A percentile compares a stretch with the other conserved stretches of the same genome.
Conservation (phyloP, 1,140 invertebrate genomes). For the Dreissena rostriformis region DNA sequence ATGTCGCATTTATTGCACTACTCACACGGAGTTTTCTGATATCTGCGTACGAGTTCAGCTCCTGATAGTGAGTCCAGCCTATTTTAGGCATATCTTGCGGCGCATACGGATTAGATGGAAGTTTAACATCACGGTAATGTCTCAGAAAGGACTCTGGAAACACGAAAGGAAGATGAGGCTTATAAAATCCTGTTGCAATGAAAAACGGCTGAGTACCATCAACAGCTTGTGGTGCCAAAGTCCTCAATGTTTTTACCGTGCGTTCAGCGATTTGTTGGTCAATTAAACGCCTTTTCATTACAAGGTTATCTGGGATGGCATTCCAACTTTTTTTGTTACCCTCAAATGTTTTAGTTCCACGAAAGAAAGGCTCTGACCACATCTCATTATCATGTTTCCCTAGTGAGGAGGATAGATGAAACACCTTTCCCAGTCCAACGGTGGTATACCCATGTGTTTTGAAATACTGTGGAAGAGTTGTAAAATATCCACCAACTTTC, state of each 20-base stretch:
- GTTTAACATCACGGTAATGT: constrained; percentile 50
- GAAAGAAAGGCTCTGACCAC: constrained; percentile 29
- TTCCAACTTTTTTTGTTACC: constrained; percentile 25
- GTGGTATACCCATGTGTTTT: constrained; percentile 46
- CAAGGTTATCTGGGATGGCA: constrained; percentile 6
- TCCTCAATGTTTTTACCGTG: constrained; percentile 17
- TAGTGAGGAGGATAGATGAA: constrained; percentile 43
- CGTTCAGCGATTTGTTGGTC: constrained; percentile 27
- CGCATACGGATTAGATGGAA: constrained; percentile 33
- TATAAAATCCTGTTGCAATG: constrained; percentile 63
- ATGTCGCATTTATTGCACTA: constrained; percentile 36
- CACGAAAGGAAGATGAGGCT: constrained; percentile 64
- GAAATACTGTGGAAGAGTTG: constrained; percentile 55
- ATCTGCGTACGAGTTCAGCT: constrained; percentile 42
- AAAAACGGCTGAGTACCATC: constrained; percentile 58
- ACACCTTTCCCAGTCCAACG: constrained; percentile 48
- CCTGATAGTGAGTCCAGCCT: constrained; percentile 50
- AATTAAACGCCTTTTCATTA: neutral
- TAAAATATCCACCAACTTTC: constrained; percentile 47
- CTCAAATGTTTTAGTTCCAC: constrained; percentile 25
- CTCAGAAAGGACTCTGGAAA: constrained; percentile 48
- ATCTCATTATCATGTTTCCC: neutral
- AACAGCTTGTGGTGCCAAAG: constrained; percentile 1
- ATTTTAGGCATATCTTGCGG: constrained; percentile 49
- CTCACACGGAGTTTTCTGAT: constrained; percentile 32